Percentiles rank a stretch among this genome's conserved stretches.
phyloP scores from a whole-genome alignment of 1,140 invertebrate genomes.

The Lordiphosa stackelbergi region DNA sequence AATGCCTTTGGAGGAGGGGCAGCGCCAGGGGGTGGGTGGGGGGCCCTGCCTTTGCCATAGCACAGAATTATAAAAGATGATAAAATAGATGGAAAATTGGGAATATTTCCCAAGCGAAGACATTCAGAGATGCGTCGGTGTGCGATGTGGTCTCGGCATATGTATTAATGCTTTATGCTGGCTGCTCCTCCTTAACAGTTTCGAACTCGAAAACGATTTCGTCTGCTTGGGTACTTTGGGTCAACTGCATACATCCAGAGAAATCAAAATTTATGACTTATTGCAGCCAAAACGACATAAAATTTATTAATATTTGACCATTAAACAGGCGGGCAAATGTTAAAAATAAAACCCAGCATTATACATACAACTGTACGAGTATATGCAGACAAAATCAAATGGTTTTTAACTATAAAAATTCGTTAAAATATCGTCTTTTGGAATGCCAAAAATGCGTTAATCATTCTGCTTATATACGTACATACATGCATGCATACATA shows the following conservation, averaged over 20 bases:
- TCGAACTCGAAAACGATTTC: slow-evolving; percentile 50
- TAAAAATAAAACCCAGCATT: slow-evolving; percentile 54
- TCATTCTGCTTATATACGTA: slow-evolving; percentile 31
- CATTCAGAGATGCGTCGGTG: slow-evolving; percentile 17
- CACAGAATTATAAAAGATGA: slow-evolving; percentile 62
- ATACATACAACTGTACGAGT: not conserved
- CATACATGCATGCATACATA: slow-evolving; percentile 15
- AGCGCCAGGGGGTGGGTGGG: too few species aligned
- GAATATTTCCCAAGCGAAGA: slow-evolving; percentile 56
- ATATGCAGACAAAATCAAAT: slow-evolving; percentile 1
- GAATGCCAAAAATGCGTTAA: slow-evolving; percentile 64
- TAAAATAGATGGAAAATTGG: slow-evolving; percentile 66
- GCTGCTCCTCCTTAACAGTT: slow-evolving; percentile 51
- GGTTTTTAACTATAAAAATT: slow-evolving; percentile 41
- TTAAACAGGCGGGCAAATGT: slow-evolving; percentile 52
- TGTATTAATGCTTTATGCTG: slow-evolving; percentile 22
- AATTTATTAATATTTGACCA: slow-evolving; percentile 70
- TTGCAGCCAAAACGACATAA: slow-evolving; percentile 56
- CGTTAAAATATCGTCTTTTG: slow-evolving; percentile 37
- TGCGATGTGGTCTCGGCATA: slow-evolving; percentile 9
- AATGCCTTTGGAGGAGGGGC: slow-evolving; percentile 20
- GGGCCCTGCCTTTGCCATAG: slow-evolving; percentile 37
- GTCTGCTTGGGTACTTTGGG: slow-evolving; percentile 46
- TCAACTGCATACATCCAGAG: slow-evolving; percentile 35
- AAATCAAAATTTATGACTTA: slow-evolving; percentile 69